phyloP scores from a whole-genome alignment of 2,113 vertebrate species.

The Erinaceus europaeus region DNA sequence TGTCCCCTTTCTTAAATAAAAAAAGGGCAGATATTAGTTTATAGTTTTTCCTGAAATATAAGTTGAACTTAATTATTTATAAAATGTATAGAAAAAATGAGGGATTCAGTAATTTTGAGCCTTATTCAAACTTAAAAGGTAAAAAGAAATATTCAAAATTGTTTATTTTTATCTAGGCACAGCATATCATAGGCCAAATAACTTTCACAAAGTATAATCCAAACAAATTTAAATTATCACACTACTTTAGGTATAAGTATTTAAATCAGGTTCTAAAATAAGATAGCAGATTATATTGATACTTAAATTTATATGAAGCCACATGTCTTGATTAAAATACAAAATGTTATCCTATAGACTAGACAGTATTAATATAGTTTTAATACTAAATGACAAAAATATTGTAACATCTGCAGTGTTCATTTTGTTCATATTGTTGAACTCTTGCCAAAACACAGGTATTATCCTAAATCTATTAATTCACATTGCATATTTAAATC shows the following conservation, averaged over 20 bases:
- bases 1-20: too few species aligned
- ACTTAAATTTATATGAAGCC: too few species aligned
- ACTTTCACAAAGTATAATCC: neutral
- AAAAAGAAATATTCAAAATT: conserved; percentile 7
- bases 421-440: neutral
- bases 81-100: neutral
- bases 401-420: neutral
- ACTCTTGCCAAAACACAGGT: neutral
- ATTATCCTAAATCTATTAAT: neutral
- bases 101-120: neutral
- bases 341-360: neutral
- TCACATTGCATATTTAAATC: neutral
- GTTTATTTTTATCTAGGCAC: neutral
- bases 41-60: conserved; percentile 18
- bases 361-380: neutral
- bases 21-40: neutral
- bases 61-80: neutral
- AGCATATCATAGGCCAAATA: neutral
- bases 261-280: neutral
- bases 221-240: neutral
- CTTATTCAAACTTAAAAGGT: neutral
- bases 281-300: neutral
- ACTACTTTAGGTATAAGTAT: neutral
- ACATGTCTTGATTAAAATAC: neutral
- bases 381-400: neutral